Conservation (phyloP, 92 coral and sea anemone species). For the Porites rus region DNA sequence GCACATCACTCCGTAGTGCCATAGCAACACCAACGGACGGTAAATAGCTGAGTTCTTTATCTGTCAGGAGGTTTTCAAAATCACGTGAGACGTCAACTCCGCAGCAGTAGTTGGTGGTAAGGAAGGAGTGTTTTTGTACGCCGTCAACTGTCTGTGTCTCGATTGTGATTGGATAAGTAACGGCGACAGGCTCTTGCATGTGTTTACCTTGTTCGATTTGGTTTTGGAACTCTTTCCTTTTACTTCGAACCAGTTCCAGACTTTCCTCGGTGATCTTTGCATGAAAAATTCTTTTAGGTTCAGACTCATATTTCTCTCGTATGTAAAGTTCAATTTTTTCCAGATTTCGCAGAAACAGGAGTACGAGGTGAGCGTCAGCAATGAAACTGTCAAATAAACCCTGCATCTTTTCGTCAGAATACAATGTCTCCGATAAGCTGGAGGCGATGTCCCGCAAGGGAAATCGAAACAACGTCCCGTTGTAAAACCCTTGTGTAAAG, state of each 20-base stretch:
- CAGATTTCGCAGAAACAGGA: constrained; percentile 63
- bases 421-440: constrained; percentile 64
- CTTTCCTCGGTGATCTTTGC: constrained; percentile 63
- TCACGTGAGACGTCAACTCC: constrained; percentile 47
- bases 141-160: neutral
- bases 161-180: constrained; percentile 56
- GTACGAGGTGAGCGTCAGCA: constrained; percentile 51
- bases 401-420: constrained; percentile 65
- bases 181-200: constrained; percentile 53
- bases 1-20: neutral
- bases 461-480: constrained; percentile 84
- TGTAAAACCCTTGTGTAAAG: constrained; percentile 46
- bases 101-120: constrained; percentile 49
- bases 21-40: constrained; percentile 71
- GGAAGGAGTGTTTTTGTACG: constrained; percentile 4
- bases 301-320: constrained; percentile 46
- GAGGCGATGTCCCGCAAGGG: constrained; percentile 73
- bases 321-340: constrained; percentile 64
- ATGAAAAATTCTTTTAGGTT: constrained; percentile 56
- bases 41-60: constrained; percentile 54
- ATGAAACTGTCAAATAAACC: constrained; percentile 62
- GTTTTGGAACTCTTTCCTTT: constrained; percentile 54
- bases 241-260: constrained; percentile 43
- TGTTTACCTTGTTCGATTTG: constrained; percentile 25
- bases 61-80: constrained; percentile 47